Evolutionary conservation across 2,113 vertebrate species (phyloP).

Genomic region (Microcebus murinus): DNA sequence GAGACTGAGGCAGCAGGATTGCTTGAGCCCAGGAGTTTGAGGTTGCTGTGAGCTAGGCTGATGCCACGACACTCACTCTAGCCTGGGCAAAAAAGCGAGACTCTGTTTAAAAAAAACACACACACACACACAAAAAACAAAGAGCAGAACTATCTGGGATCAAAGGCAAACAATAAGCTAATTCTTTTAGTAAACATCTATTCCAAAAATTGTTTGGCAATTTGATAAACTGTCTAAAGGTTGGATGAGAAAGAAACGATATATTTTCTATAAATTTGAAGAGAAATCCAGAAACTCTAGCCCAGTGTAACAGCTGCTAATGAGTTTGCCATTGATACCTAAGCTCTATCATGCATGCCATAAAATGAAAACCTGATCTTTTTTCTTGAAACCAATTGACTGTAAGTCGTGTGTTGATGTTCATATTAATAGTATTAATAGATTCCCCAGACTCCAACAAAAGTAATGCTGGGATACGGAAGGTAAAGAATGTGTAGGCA

Average conservation of each 20-base stretch:
- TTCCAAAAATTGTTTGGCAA: background rate
- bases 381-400: background rate
- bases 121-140: background rate
- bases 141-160: background rate
- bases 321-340: background rate
- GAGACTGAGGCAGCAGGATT: too few species aligned
- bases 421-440: background rate
- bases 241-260: background rate
- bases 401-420: background rate
- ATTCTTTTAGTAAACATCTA: background rate
- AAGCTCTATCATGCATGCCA: background rate
- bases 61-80: too few species aligned
- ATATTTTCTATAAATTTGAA: background rate
- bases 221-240: background rate
- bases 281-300: background rate
- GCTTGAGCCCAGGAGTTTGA: too few species aligned
- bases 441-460: background rate
- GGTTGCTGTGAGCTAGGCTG: too few species aligned
- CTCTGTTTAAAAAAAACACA: too few species aligned
- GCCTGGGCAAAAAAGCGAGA: too few species aligned
- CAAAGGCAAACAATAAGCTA: background rate
- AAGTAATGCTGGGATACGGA: background rate
- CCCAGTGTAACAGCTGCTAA: background rate
- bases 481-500: background rate
- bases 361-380: background rate